A percentile compares a stretch with the other conserved stretches of the same genome.
Evolutionary conservation across 2,113 vertebrate genomes (phyloP).

Genomic region (Casuarius casuarius): DNA sequence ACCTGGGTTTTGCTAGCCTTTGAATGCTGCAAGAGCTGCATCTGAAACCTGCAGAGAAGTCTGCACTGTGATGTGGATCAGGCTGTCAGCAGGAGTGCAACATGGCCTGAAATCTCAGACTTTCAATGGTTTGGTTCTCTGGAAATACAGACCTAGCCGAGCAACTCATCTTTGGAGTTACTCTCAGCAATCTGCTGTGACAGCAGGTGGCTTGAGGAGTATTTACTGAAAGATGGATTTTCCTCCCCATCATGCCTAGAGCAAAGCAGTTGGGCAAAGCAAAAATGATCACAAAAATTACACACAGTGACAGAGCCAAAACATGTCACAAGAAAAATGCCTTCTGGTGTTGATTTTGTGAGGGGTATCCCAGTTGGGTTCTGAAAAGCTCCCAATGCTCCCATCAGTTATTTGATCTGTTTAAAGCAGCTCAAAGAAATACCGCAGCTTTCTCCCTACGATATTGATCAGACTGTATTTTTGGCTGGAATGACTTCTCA

Average conservation of each 20-base stretch:
- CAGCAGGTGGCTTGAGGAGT: conserved; percentile 28
- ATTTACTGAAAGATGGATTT: conserved; percentile 52
- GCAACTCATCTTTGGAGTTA: background rate
- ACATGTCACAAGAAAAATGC: background rate
- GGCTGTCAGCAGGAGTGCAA: background rate
- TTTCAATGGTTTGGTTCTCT: background rate
- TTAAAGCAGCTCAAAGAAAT: background rate
- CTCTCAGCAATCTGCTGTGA: background rate
- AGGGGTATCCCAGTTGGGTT: background rate
- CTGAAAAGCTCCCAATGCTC: background rate
- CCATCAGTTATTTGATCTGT: background rate
- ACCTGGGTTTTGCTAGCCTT: background rate
- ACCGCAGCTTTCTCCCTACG: background rate
- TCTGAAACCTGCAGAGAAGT: background rate
- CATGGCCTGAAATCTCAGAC: background rate
- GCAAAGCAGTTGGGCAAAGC: background rate
- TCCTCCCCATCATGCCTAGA: background rate
- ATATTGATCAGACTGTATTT: background rate
- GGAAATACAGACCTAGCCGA: background rate
- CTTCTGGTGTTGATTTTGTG: background rate
- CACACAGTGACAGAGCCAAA: background rate
- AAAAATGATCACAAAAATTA: conserved; percentile 33
- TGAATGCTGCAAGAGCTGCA: background rate
- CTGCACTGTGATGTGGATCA: background rate
- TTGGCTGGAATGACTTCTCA: background rate